Conservation (phyloP, 2,888 invertebrate genomes). For the Tenthredo mesomela region DNA sequence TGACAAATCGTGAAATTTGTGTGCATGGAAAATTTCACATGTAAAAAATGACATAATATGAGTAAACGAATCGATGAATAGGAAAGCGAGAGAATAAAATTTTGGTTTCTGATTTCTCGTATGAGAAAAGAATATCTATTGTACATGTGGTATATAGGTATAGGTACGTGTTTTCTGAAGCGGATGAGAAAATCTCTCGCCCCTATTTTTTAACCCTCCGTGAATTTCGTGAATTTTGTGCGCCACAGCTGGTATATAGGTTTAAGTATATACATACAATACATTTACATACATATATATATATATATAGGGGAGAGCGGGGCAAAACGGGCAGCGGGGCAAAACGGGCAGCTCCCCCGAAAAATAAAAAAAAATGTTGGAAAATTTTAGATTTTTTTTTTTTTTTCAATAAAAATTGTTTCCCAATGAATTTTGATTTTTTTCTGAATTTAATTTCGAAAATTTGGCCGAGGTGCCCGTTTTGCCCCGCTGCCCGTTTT, state of each 20-base stretch:
- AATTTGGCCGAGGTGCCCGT: too few species aligned
- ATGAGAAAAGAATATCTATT: conserved; percentile 18
- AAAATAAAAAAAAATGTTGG: too few species aligned
- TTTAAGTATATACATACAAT: background rate
- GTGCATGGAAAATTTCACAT: background rate
- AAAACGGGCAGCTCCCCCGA: too few species aligned
- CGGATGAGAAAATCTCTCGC: background rate
- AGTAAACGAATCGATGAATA: background rate
- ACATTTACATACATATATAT: background rate
- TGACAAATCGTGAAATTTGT: background rate
- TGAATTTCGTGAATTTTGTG: conserved; percentile 17
- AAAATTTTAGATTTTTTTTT: too few species aligned
- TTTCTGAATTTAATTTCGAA: too few species aligned
- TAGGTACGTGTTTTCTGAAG: background rate
- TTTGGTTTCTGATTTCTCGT: conserved; percentile 3
- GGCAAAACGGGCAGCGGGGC: too few species aligned
- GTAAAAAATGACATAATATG: background rate
- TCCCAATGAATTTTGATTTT: too few species aligned
- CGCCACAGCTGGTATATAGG: background rate
- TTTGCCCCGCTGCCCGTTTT: too few species aligned
- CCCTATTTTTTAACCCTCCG: background rate
- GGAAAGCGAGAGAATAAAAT: background rate
- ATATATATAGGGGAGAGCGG: too few species aligned
- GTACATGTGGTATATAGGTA: too few species aligned
- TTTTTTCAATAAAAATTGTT: too few species aligned